Base-by-base conservation (phyloP, 2,888 invertebrate species). In the Eutolmus rufibarbis region DNA sequence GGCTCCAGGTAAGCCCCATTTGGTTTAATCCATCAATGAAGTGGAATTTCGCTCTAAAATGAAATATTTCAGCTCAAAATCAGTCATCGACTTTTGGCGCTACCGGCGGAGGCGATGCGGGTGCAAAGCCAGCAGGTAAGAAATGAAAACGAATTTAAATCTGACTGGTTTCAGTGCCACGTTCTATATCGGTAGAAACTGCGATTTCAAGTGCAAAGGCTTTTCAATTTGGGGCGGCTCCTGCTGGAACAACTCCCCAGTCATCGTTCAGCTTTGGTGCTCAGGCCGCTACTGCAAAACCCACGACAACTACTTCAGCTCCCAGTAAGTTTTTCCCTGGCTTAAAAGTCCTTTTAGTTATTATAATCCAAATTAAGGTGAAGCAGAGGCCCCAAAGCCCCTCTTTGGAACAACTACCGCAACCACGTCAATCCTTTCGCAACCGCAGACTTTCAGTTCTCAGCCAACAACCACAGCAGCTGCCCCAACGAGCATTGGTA, bases 101-200 rank as follows among this genome's bases (percentile, higher is more conserved):
- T 37, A 87, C 89, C 2, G 91, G 92, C 1, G 92, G 90, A 0
- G 91, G 91, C 0, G 92, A 91, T 90, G 92, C 91, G 1, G 91
- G 43, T 9, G 40, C 40, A 3, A 89, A 89, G 9, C 23, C 78
- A 16, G 28, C 81, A 19, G 56, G 56, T 56, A 82, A 66, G n/a
- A n/a, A 82, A 66, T 28, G 2, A 66, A 66, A 23, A 23, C 66
- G 0, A 9, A 19, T 12, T 28, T 82, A 16, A 5, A 16, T 31
- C 31, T 34, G 3, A 31, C 3, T 23, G 31, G 3, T 28, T 43
- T 79, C 9, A 79, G 8, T 16, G 12, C 2, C 43, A 40, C 12
- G 12, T 40, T 40, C 2, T 7, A 12, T 2, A 40, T 43, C 43
- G 7, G 12, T 51, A 19, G 5, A 23, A 14, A 14, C 43, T 37